Percentiles rank a stretch among this genome's conserved stretches.
phyloP scores from a whole-genome alignment of 2,113 vertebrate genomes.

The Lycocorax pyrrhopterus region DNA sequence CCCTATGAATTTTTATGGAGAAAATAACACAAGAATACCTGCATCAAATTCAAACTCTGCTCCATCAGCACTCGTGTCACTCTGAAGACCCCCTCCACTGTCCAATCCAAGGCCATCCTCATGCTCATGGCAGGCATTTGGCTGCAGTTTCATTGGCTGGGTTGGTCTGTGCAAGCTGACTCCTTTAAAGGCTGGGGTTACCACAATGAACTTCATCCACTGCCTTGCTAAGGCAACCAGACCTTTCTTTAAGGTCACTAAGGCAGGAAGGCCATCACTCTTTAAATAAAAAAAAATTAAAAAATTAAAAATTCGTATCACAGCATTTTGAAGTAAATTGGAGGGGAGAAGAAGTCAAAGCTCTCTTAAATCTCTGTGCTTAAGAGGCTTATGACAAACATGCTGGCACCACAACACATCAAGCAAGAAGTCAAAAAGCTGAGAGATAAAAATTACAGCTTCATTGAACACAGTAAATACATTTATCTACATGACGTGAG shows the following conservation, averaged over 20 bases:
- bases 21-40: constrained; percentile 70
- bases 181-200: constrained; percentile 95
- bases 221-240: constrained; percentile 94
- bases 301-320: not conserved
- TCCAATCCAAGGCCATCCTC: constrained; percentile 82
- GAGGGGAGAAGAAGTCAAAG: not conserved
- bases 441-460: not conserved
- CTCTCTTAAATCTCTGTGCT: not conserved
- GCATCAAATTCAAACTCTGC: constrained; percentile 98
- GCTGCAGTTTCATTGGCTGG: constrained; percentile 81
- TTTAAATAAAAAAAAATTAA: constrained; percentile 24
- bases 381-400: not conserved
- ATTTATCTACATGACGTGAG: not conserved
- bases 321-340: not conserved
- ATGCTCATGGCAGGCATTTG: constrained; percentile 62
- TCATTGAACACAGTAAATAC: not conserved
- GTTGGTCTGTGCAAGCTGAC: constrained; percentile 87
- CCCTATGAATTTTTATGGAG: not conserved
- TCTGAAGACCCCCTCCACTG: constrained; percentile 87
- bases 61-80: constrained; percentile 95
- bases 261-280: constrained; percentile 94
- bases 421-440: not conserved
- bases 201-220: constrained; percentile 99
- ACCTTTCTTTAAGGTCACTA: constrained; percentile 97
- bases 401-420: not conserved